phyloP scores from a whole-genome alignment of 2,888 invertebrate genomes.

The Eucriotettix oculatus region DNA sequence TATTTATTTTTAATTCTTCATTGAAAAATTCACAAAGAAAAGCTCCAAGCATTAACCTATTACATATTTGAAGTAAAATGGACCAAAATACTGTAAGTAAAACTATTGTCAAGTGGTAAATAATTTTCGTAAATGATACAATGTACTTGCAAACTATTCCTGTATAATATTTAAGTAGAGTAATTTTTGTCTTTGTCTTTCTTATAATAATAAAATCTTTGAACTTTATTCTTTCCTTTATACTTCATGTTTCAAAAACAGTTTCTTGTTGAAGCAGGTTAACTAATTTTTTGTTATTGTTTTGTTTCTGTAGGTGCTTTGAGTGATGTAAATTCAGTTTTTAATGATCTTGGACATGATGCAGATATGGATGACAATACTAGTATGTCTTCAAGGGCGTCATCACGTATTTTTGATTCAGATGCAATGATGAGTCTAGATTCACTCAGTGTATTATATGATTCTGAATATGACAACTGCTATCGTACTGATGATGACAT shows the following conservation, averaged over 20 bases:
- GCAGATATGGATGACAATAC: conserved; percentile 49
- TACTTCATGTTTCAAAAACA: neutral
- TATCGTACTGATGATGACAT: conserved; percentile 28
- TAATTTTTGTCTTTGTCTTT: no score
- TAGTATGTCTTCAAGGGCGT: conserved; percentile 66
- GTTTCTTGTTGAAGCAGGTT: neutral
- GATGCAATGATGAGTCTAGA: conserved; percentile 61
- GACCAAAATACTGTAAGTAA: no score
- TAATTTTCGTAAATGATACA: no score
- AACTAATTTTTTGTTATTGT: neutral
- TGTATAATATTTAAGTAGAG: no score
- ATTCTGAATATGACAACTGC: conserved; percentile 53
- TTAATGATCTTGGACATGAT: conserved; percentile 37
- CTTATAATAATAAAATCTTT: neutral
- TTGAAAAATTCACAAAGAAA: no score
- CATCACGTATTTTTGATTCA: conserved; percentile 62
- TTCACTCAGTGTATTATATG: conserved; percentile 69
- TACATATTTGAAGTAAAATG: no score
- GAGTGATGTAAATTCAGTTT: conserved; percentile 73
- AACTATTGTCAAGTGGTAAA: no score
- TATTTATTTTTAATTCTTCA: no score
- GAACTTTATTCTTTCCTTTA: neutral
- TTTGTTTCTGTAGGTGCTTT: conserved; percentile 40
- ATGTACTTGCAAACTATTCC: no score
- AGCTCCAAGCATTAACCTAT: no score